Percentiles rank a stretch among this genome's conserved stretches.
phyloP scores from a whole-genome alignment of 2,888 invertebrate species.

The Arge pagana region DNA sequence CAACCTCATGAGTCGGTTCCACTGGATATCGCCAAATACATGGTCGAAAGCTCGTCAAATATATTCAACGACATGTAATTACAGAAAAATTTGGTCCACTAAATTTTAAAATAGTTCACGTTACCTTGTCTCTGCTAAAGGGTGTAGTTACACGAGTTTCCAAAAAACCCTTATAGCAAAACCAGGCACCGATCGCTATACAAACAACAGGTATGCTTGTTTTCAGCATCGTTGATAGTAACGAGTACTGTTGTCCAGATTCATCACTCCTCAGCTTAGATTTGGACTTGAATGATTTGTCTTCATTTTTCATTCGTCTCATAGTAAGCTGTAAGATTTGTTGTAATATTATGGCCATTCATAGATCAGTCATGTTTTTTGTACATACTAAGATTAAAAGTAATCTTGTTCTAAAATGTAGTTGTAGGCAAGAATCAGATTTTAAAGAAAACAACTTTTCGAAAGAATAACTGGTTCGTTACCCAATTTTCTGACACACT shows the following conservation, averaged over 20 bases:
- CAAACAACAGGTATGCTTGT: slow-evolving; percentile 57
- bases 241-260: slow-evolving; percentile 27
- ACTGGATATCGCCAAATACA: slow-evolving; percentile 4
- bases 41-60: neutral
- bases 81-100: slow-evolving; percentile 9
- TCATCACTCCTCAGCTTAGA: slow-evolving; percentile 29
- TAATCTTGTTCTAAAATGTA: no score
- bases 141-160: slow-evolving; percentile 90
- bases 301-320: slow-evolving; percentile 40
- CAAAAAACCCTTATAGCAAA: slow-evolving; percentile 80
- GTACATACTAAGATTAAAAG: no score
- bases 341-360: no score
- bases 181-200: slow-evolving; percentile 72
- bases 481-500: no score
- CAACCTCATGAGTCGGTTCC: neutral
- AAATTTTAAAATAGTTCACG: slow-evolving; percentile 12
- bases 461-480: no score
- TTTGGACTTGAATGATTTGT: slow-evolving; percentile 35
- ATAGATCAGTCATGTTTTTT: no score
- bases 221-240: slow-evolving; percentile 39
- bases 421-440: no score
- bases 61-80: neutral
- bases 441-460: no score
- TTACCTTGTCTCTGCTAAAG: slow-evolving; percentile 75
- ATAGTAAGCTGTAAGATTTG: slow-evolving; percentile 30